These are phyloP conservation scores for Pristis pectinata DNA, from an alignment of 2,797 vertebrate genomes.

Conservation along the genomic window DNA sequence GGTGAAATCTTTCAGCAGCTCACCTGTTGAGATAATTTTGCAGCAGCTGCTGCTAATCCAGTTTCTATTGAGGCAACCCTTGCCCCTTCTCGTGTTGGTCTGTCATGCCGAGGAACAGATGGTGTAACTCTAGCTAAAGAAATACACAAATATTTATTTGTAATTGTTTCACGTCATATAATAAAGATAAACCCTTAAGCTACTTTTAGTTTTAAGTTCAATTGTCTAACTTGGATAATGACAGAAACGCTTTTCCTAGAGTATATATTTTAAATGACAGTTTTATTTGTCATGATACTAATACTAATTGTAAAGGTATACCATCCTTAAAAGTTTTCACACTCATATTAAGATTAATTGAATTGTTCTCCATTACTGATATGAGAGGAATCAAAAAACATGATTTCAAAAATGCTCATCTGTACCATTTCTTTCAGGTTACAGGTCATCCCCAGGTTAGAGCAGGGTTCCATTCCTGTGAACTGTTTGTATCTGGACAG, in stretches of 20 bases:
- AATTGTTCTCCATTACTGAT: not conserved
- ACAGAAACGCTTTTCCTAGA: not conserved
- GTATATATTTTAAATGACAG: not conserved
- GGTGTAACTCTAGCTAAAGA: constrained; percentile 83
- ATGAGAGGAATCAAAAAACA: not conserved
- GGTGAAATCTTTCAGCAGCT: constrained; percentile 40
- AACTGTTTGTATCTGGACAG: too few relatives aligned
- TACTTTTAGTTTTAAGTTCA: constrained; percentile 16
- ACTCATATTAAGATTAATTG: not conserved
- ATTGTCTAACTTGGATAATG: not conserved
- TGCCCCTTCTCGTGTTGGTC: constrained; percentile 87
- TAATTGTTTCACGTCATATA: not conserved
- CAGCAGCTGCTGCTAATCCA: constrained; percentile 83
- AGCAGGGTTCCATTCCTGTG: too few relatives aligned
- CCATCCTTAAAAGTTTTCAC: not conserved
- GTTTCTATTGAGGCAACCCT: constrained; percentile 95
- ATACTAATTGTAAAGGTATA: not conserved
- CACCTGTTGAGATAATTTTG: constrained; percentile 95
- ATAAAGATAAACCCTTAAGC: not conserved
- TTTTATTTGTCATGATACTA: not conserved
- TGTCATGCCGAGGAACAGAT: constrained; percentile 85
- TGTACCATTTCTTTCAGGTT: not conserved
- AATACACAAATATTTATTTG: constrained; percentile 10
- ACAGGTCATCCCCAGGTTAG: not conserved
- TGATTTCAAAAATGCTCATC: not conserved